Conservation (phyloP, 2,797 vertebrate genomes). For the Lagodon rhomboides region DNA sequence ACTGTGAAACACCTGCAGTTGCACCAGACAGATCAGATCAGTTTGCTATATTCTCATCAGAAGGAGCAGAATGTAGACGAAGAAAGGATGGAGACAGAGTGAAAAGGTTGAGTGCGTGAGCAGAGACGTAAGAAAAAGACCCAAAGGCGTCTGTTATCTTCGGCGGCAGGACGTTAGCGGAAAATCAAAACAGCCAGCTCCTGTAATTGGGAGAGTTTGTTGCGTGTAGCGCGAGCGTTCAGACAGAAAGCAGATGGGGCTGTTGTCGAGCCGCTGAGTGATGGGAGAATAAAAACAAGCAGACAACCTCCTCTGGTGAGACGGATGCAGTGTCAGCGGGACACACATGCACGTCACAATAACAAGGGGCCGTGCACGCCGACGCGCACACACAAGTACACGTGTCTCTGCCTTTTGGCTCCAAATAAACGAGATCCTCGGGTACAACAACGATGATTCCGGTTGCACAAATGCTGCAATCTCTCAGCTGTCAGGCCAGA, state of each 20-base stretch:
- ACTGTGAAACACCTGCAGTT: neutral
- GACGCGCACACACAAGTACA: conserved; percentile 10
- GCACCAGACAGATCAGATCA: neutral
- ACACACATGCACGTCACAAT: conserved; percentile 4
- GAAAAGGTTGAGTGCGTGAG: conserved; percentile 19
- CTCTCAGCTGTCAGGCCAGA: conserved; percentile 31
- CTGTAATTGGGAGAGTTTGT: conserved; percentile 41
- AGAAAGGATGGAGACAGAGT: neutral
- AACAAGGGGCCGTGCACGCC: conserved; percentile 18
- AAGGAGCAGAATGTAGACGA: neutral
- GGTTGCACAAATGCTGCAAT: conserved; percentile 37
- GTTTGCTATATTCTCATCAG: neutral
- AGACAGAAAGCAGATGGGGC: conserved; percentile 62
- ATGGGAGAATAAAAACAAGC: conserved; percentile 60
- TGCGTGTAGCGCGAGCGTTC: conserved; percentile 42
- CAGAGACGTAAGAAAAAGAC: conserved; percentile 20
- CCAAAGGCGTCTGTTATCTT: conserved; percentile 6
- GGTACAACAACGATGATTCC: conserved; percentile 26
- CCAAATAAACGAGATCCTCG: conserved; percentile 1
- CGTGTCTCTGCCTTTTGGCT: conserved; percentile 10
- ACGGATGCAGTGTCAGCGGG: conserved; percentile 65
- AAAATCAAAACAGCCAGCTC: conserved; percentile 27
- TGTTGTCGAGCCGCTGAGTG: conserved; percentile 61
- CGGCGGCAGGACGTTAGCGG: conserved; percentile 14
- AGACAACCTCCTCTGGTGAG: conserved; percentile 52